phyloP scores from a whole-genome alignment of 2,797 vertebrate species.

The Neosilurus mollespiculum region DNA sequence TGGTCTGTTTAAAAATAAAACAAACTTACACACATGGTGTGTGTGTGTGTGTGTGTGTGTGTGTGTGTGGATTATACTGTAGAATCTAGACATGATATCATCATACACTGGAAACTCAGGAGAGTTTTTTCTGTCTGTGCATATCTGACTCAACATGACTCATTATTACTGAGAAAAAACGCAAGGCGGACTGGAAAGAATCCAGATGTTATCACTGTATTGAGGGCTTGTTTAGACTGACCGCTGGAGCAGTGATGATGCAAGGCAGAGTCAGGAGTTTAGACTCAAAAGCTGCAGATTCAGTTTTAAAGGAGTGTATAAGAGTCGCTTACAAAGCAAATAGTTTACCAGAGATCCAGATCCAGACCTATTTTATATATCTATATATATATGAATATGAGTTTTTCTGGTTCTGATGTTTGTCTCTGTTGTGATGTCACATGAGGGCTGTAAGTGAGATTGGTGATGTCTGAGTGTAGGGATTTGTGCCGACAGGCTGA shows the following conservation, averaged over 20 bases:
- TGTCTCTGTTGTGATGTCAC: neutral
- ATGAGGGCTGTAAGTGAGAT: neutral
- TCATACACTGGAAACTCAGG: constrained; percentile 32
- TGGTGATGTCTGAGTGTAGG: neutral
- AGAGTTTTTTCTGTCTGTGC: neutral
- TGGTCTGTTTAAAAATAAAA: constrained; percentile 24
- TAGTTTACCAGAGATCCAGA: neutral
- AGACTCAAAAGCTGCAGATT: constrained; percentile 3
- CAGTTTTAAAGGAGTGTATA: neutral
- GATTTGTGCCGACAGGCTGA: constrained; percentile 7
- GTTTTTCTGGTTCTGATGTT: neutral
- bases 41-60: neutral
- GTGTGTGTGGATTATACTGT: neutral
- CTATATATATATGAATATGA: too few species aligned
- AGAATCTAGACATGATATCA: constrained; percentile 25
- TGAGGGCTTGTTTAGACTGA: constrained; percentile 30
- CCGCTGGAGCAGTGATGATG: constrained; percentile 31
- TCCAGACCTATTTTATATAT: neutral
- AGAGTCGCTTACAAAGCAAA: neutral
- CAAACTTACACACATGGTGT: neutral
- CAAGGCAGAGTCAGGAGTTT: constrained; percentile 27
- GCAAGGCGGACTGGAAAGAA: constrained; percentile 9
- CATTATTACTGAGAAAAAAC: constrained; percentile 15
- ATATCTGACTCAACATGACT: constrained; percentile 38
- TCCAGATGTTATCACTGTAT: constrained; percentile 19